phyloP scores from a whole-genome alignment of 2,113 vertebrate species.

The Orientallactaga bullata region DNA sequence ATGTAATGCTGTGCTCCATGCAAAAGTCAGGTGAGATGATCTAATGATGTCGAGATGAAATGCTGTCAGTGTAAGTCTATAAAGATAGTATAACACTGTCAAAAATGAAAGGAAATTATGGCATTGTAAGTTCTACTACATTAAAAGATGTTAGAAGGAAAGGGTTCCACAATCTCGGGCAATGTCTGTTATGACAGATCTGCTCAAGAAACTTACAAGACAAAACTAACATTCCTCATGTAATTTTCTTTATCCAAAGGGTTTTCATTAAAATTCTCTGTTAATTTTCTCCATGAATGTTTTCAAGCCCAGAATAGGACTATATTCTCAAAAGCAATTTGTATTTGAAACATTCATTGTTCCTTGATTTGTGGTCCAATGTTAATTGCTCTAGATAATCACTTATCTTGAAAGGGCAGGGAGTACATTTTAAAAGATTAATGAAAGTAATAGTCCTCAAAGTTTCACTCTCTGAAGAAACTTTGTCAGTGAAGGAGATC shows the following conservation, averaged over 20 bases:
- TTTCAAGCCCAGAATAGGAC: slow-evolving; percentile 70
- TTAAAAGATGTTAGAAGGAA: slow-evolving; percentile 84
- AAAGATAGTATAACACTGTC: slow-evolving; percentile 86
- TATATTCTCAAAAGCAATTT: slow-evolving; percentile 69
- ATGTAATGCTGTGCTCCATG: slow-evolving; percentile 64
- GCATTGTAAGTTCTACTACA: slow-evolving; percentile 83
- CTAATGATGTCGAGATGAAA: slow-evolving; percentile 86
- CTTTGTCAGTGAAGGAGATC: background rate
- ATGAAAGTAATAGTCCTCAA: slow-evolving; percentile 65
- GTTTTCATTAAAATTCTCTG: slow-evolving; percentile 83
- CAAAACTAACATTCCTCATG: slow-evolving; percentile 78
- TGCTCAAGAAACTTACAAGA: slow-evolving; percentile 81
- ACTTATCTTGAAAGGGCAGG: slow-evolving; percentile 67
- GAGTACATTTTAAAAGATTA: slow-evolving; percentile 66
- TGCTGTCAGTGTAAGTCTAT: slow-evolving; percentile 85
- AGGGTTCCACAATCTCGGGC: slow-evolving; percentile 80
- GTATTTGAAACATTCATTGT: slow-evolving; percentile 74
- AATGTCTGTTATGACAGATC: slow-evolving; percentile 88
- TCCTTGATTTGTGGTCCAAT: slow-evolving; percentile 65
- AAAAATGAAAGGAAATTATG: slow-evolving; percentile 87
- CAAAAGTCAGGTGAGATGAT: slow-evolving; percentile 83
- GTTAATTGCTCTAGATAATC: slow-evolving; percentile 57
- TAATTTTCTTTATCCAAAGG: slow-evolving; percentile 79
- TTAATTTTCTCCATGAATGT: slow-evolving; percentile 80
- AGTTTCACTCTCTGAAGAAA: slow-evolving; percentile 65